Evolutionary conservation across 2,888 invertebrate genomes (phyloP).

Genomic region (Kryphioiulus occultus): DNA sequence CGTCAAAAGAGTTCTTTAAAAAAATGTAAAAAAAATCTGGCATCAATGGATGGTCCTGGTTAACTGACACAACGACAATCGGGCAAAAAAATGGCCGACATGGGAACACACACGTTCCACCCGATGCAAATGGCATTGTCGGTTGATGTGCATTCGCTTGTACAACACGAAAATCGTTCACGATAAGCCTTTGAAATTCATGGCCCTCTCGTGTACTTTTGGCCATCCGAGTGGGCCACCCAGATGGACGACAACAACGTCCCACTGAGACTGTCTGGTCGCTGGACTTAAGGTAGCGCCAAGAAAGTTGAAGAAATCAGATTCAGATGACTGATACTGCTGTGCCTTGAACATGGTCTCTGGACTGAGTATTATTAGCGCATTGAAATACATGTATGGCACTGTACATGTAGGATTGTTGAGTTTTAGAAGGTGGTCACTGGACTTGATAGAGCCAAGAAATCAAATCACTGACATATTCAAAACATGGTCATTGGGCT

Average conservation of each 20-base stretch:
- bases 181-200: slow-evolving; percentile 29
- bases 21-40: not conserved
- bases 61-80: slow-evolving; percentile 2
- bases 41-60: slow-evolving; percentile 24
- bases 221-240: not conserved
- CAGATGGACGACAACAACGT: slow-evolving; percentile 3
- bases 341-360: too few species aligned
- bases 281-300: too few species aligned
- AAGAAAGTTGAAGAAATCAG: too few species aligned
- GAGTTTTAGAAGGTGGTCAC: too few species aligned
- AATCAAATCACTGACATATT: too few species aligned
- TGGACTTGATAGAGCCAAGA: too few species aligned
- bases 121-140: not conserved
- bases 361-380: too few species aligned
- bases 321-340: too few species aligned
- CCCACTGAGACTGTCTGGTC: not conserved
- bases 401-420: too few species aligned
- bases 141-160: not conserved
- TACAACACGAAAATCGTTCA: not conserved
- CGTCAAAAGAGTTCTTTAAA: not conserved
- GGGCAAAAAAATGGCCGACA: slow-evolving; percentile 13
- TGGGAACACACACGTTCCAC: slow-evolving; percentile 25
- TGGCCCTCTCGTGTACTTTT: not conserved
- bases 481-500: too few species aligned
- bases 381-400: too few species aligned